Evolutionary conservation across 2,888 invertebrate species (phyloP), one percentile per base, ranked within the genome.

Genomic region (Perithous albicinctus): DNA sequence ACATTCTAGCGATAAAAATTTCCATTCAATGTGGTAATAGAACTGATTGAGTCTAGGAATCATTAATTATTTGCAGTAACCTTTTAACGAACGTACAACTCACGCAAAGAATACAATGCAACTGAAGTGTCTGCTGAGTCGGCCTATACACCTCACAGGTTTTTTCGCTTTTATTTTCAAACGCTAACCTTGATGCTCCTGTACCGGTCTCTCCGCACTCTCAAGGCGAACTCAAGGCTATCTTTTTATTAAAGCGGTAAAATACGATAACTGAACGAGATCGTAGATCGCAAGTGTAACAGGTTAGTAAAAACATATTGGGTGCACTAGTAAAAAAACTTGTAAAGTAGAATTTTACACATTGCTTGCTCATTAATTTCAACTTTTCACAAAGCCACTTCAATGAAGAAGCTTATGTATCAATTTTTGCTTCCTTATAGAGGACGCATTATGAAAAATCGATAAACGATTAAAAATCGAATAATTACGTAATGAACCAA

Each of bases 161-260:
- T 12, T 67, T 32, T 20, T 32, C 2, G 12, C 15, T 4, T 38
- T 41, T 61, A 8, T 10, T 10, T n/a, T 29, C 41, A 54, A 15
- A 12, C n/a, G 18, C 10, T 23, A 23, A 74, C 78, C 81, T 78
- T 74, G 64, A 6, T 59, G n/a, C n/a, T n/a, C 32, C 12, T n/a
- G 20, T 56, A 69, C 76, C 59, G 35, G 54, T 69, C 54, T 48
- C 74, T 70, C 29, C 23, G 10, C 48, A 56, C 32, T 74, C 56
- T 78, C 81, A 78, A 81, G 51, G 51, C 12, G 2, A 51, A 10
- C 51, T 8, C 29, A 43, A 20, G 20, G 20, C 48, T 2, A 23
- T 0, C 23, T n/a, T 15, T 29, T 8, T n/a, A 26, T 5, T 32
- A 8, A 35, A 61, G 3, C 59, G 10, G n/a, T n/a, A 35, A 0